Conservation (phyloP, 2,113 vertebrate species). For the Brachypteracias leptosomus region DNA sequence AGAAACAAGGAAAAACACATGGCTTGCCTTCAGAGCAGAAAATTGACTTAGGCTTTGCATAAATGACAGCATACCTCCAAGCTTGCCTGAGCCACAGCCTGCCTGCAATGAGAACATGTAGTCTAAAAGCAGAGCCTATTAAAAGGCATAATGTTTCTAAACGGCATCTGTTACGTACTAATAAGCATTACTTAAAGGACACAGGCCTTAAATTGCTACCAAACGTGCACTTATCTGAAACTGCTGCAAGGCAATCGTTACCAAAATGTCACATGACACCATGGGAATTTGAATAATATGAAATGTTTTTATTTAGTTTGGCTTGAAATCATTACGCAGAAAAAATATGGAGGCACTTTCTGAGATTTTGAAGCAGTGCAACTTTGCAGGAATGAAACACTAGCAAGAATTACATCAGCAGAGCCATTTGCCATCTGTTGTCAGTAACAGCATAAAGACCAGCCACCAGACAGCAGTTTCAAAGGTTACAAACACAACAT, state of each 20-base stretch:
- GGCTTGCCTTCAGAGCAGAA: constrained; percentile 62
- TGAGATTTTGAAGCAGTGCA: constrained; percentile 35
- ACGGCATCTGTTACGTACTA: constrained; percentile 43
- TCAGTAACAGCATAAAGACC: constrained; percentile 39
- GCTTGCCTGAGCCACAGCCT: constrained; percentile 19
- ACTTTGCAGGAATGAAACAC: constrained; percentile 35
- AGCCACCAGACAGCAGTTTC: constrained; percentile 44
- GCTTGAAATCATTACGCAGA: neutral
- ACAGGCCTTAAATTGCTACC: constrained; percentile 54
- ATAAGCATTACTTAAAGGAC: constrained; percentile 56
- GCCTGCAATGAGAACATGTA: constrained; percentile 20
- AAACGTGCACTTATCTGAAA: constrained; percentile 42
- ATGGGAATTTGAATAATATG: constrained; percentile 26
- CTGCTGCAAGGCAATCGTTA: neutral
- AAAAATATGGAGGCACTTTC: constrained; percentile 2
- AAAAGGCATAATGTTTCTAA: constrained; percentile 59
- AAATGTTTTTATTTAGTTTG: constrained; percentile 42
- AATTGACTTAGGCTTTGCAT: constrained; percentile 56
- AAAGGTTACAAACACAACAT: constrained; percentile 61
- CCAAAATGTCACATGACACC: constrained; percentile 10
- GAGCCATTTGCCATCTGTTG: constrained; percentile 49
- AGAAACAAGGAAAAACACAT: constrained; percentile 2
- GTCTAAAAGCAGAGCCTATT: constrained; percentile 22
- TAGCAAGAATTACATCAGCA: constrained; percentile 23
- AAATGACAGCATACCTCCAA: constrained; percentile 30